These are phyloP conservation scores for Ganaspis sp. DNA, from an alignment of 1,140 invertebrate species.

Conservation along the genomic window DNA sequence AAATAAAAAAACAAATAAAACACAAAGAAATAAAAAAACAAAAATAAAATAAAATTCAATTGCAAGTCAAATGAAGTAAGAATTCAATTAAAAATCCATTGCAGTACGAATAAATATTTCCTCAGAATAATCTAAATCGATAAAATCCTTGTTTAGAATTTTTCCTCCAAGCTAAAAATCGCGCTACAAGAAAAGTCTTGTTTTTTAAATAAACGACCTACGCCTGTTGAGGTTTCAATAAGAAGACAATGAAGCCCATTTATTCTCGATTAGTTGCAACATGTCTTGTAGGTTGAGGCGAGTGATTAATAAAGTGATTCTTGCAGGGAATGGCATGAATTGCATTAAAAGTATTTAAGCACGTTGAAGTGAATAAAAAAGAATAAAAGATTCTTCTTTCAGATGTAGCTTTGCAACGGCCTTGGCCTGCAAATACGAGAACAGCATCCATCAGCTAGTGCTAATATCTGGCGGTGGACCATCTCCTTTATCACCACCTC, in stretches of 20 bases:
- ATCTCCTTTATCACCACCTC: slow-evolving; percentile 81
- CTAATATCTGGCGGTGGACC: slow-evolving; percentile 85
- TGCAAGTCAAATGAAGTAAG: too few relatives aligned
- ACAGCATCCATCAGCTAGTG: slow-evolving; percentile 81
- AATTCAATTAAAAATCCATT: too few relatives aligned
- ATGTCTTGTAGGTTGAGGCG: slow-evolving; percentile 19
- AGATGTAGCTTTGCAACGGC: slow-evolving; percentile 84
- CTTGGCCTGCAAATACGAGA: slow-evolving; percentile 79
- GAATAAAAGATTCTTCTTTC: slow-evolving; percentile 47
- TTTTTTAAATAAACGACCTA: background rate
- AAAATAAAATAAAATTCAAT: too few relatives aligned
- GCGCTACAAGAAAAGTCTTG: background rate
- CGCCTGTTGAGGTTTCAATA: background rate
- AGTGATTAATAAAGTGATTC: slow-evolving; percentile 18
- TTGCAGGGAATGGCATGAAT: background rate
- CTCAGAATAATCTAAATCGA: too few relatives aligned
- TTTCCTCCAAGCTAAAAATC: too few relatives aligned
- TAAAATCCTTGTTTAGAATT: too few relatives aligned
- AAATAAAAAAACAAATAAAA: too few relatives aligned
- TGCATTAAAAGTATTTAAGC: background rate
- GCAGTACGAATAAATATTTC: too few relatives aligned
- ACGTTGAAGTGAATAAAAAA: background rate
- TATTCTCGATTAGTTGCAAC: slow-evolving; percentile 39
- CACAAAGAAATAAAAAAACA: too few relatives aligned
- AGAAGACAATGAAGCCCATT: slow-evolving; percentile 42